phyloP scores from a whole-genome alignment of 35 echinoderm and acorn worm genomes.

The Lytechinus pictus region DNA sequence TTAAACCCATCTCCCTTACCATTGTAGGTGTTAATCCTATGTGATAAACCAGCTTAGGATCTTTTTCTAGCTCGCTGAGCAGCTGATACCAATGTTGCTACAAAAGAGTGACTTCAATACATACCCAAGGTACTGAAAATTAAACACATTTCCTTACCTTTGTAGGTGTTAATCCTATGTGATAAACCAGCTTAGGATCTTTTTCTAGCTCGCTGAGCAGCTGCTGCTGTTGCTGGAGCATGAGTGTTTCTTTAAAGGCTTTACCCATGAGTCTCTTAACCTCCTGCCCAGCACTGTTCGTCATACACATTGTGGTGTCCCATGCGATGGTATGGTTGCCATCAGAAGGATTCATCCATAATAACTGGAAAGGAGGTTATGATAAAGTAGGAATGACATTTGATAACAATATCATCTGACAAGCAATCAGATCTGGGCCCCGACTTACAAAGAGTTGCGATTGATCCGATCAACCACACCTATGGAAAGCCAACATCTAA shows the following conservation, averaged over 20 bases:
- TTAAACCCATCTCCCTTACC: conserved; percentile 41
- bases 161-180: conserved; percentile 92
- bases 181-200: conserved; percentile 93
- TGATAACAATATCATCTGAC: not conserved
- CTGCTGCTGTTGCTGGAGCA: conserved; percentile 90
- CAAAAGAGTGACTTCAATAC: not conserved
- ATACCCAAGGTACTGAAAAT: not conserved
- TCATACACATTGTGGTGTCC: conserved; percentile 91
- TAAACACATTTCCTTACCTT: conserved; percentile 67
- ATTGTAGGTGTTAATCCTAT: conserved; percentile 93
- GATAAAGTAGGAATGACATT: not conserved
- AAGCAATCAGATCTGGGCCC: no score
- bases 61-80: not conserved
- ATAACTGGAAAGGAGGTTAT: conserved; percentile 61
- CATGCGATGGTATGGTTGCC: conserved; percentile 79
- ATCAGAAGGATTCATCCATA: conserved; percentile 84
- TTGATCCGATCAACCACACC: no score
- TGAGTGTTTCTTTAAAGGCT: conserved; percentile 86
- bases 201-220: conserved; percentile 92
- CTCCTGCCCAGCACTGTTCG: conserved; percentile 90
- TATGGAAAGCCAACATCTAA: no score
- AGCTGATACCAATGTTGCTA: not conserved
- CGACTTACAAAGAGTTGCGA: no score
- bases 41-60: conserved; percentile 89
- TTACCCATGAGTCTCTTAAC: conserved; percentile 92